Base-by-base conservation (phyloP, 2,113 vertebrate genomes). In the Elephas maximus region DNA sequence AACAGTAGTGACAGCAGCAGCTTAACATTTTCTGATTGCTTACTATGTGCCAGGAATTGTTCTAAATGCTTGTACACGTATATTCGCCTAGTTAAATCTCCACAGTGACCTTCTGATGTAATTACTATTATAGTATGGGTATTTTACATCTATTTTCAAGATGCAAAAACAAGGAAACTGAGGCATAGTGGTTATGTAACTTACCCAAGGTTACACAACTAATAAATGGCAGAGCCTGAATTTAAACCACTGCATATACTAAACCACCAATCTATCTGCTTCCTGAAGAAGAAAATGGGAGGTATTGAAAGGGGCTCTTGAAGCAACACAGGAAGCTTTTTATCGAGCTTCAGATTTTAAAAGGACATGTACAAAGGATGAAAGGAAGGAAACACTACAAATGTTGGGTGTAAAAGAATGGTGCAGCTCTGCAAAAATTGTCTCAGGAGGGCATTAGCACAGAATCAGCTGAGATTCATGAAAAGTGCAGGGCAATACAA, bases 141-240 rank as follows among this genome's bases (percentile, higher is more conserved):
- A 85, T 69, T 84, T n/a, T 81, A 24, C 9, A 94, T 12, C 41
- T 96, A 76, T 78, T 93, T 85, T 94, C 78, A 74, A 95, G 80
- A 78, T 77, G 21, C 48, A 48, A 48, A 48, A 48, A 48, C 10
- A 10, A 95, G 78, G 26, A 85, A 48, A 48, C 48, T 37, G 74
- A 88, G 26, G 23, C 62, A 93, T 1, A 17, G 12, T 17, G 30
- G 6, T 82, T 69, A 63, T 11, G 7, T 41, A 94, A 93, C 51
- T 60, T 96, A 44, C 24, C 44, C 63, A 87, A 91, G 30, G 76
- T 63, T 51, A 90, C 1, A 37, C 23, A 90, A 90, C 62, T 45
- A 44, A 90, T 71, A 94, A 92, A 48, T 65, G 51, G 41, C 28
- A 92, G 6, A 88, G 20, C 33, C 77, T 90, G 23, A 95, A 93